Evolutionary conservation across 2,113 vertebrate species (phyloP), one percentile per base, ranked within the genome.

Genomic region (Saimiri boliviensis): DNA sequence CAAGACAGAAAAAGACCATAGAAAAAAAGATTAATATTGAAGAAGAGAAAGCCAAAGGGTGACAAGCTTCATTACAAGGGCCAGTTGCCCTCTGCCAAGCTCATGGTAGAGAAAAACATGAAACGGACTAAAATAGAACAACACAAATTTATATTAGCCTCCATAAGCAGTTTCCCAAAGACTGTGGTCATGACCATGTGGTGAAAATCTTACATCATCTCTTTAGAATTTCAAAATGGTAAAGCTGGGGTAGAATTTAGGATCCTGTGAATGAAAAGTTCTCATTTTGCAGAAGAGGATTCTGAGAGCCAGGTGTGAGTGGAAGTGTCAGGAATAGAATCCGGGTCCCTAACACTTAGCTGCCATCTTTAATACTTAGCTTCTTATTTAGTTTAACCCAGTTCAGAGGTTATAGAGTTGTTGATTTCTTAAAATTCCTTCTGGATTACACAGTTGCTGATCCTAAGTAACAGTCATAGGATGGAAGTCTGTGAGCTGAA

Each of bases 391-490:
- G 30, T 45, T 71, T 40, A 80, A 35, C 20, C n/a, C 49, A 74
- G 49, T 71, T 47, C 60, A 35, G 49, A 49, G 58, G 21, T 54
- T 49, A n/a, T 10, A 1, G 79, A 40, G n/a, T 71, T 71, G 25
- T 25, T 47, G 54, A 80, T 79, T 73, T 93, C 79, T 89, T 71
- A 83, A 94, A 94, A 45, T 35, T 80, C n/a, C 42, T 93, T 82
- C 66, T 49, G 7, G 58, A 32, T 35, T 21, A 84, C 73, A 45
- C 58, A 8, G 32, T 91, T 80, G 93, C 81, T 94, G 60, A 45
- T 25, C 86, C 73, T 83, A 66, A 52, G 54, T 58, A 79, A 49
- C 4, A 1, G 63, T 16, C 16, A 6, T 0, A 86, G 81, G 14
- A 83, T 27, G 45, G 49, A 52, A 37, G 52, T 45, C 40, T 79